Percentiles rank a stretch among this genome's conserved stretches.
Conservation (phyloP, 2,797 vertebrate genomes). For the Naso thynnoides region DNA sequence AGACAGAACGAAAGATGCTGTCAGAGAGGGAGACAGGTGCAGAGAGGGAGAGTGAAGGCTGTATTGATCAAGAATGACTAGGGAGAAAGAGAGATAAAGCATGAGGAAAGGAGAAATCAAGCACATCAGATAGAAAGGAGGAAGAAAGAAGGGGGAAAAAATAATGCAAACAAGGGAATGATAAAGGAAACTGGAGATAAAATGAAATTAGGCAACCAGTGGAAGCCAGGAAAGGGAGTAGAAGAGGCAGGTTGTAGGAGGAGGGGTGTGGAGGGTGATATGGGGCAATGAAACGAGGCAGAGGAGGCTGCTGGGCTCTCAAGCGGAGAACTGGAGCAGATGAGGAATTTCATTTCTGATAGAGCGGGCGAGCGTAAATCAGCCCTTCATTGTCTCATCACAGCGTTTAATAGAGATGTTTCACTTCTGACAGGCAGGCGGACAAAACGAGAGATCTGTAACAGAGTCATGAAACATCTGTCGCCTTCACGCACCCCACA, state of each 20-base stretch:
- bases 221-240: constrained; percentile 10
- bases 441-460: constrained; percentile 35
- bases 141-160: neutral
- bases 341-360: constrained; percentile 65
- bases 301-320: constrained; percentile 44
- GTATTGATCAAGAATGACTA: constrained; percentile 55
- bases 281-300: constrained; percentile 29
- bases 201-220: constrained; percentile 39
- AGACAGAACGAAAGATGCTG: constrained; percentile 57
- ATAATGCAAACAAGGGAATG: constrained; percentile 11
- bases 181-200: constrained; percentile 21
- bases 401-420: constrained; percentile 58
- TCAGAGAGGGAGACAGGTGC: constrained; percentile 43
- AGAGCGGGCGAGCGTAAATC: constrained; percentile 16
- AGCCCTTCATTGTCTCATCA: constrained; percentile 49
- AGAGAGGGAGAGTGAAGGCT: constrained; percentile 44
- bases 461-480: constrained; percentile 33
- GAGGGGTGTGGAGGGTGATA: constrained; percentile 37
- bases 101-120: constrained; percentile 30
- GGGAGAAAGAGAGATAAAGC: constrained; percentile 28
- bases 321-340: constrained; percentile 51
- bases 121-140: constrained; percentile 21
- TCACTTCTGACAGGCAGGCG: constrained; percentile 48
- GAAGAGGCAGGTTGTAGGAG: constrained; percentile 30
- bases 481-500: neutral